These are phyloP conservation scores for Pachyseris speciosa DNA, from an alignment of 64 coral and sea anemone species.

Conservation along the genomic window DNA sequence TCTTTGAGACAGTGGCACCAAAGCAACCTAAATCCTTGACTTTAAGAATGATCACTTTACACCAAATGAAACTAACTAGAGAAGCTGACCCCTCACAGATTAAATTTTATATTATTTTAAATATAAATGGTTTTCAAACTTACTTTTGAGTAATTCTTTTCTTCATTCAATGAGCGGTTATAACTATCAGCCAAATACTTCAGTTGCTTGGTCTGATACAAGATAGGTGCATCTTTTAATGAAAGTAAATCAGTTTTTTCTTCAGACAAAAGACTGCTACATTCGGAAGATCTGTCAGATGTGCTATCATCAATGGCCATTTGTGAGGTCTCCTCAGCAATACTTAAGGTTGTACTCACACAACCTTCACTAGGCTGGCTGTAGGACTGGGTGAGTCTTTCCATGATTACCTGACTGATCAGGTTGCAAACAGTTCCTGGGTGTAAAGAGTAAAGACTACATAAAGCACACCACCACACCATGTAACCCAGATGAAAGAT, in stretches of 20 bases:
- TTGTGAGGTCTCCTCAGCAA: conserved; percentile 75
- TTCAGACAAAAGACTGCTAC: background rate
- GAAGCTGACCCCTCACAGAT: no score
- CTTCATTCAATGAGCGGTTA: conserved; percentile 21
- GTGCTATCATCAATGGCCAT: conserved; percentile 71
- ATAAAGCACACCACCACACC: no score
- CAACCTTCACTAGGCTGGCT: background rate
- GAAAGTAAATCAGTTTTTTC: background rate
- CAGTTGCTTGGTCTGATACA: conserved; percentile 20
- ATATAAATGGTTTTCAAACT: background rate
- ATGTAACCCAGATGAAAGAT: no score
- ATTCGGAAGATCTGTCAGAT: conserved; percentile 7
- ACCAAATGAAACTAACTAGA: no score
- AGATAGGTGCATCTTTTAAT: background rate
- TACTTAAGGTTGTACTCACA: conserved; percentile 9
- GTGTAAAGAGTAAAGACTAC: background rate
- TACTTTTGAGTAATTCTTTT: conserved; percentile 65
- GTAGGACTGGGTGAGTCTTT: background rate
- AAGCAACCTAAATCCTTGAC: no score
- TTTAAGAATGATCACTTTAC: no score
- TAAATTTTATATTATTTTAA: background rate
- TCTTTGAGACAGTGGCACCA: no score
- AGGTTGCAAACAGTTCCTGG: conserved; percentile 16
- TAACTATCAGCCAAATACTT: conserved; percentile 65
- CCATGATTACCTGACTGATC: conserved; percentile 61